phyloP scores from a whole-genome alignment of 1,140 invertebrate species.

The Phortica variegata region DNA sequence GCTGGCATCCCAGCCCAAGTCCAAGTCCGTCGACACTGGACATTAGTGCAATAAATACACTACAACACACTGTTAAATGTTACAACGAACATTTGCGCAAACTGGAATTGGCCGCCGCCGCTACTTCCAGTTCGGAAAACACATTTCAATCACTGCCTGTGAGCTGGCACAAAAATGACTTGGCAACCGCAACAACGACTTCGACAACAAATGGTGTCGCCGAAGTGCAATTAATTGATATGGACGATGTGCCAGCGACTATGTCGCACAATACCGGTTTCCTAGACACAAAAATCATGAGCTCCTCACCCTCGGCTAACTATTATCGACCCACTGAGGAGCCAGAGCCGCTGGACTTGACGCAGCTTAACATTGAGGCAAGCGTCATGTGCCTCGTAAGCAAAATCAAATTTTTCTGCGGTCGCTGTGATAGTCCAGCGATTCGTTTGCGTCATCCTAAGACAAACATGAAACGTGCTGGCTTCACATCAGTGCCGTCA shows the following conservation, averaged over 20 bases:
- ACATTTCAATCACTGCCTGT: conserved; percentile 50
- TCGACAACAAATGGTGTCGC: neutral
- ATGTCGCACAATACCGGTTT: conserved; percentile 57
- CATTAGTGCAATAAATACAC: conserved; percentile 46
- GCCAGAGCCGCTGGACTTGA: conserved; percentile 85
- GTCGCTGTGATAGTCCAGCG: conserved; percentile 70
- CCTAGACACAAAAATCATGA: conserved; percentile 73
- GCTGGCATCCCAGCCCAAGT: conserved; percentile 37
- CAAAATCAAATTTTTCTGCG: conserved; percentile 76
- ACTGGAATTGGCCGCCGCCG: conserved; percentile 14
- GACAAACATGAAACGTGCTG: conserved; percentile 53
- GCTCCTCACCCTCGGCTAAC: conserved; percentile 74
- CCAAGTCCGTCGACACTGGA: conserved; percentile 45
- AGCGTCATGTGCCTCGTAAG: conserved; percentile 83
- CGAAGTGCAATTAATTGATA: conserved; percentile 29
- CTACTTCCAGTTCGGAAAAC: conserved; percentile 14
- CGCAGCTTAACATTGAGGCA: conserved; percentile 85
- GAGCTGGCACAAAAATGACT: conserved; percentile 12
- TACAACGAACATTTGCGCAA: conserved; percentile 49
- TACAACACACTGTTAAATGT: conserved; percentile 48
- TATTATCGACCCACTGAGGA: conserved; percentile 81
- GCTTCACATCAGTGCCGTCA: conserved; percentile 23
- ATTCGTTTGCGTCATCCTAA: conserved; percentile 63
- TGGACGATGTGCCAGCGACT: conserved; percentile 23
- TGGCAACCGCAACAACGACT: neutral